Evolutionary conservation across 2,113 vertebrate genomes (phyloP), one percentile per base, ranked within the genome.

Genomic region (Platanista minor): DNA sequence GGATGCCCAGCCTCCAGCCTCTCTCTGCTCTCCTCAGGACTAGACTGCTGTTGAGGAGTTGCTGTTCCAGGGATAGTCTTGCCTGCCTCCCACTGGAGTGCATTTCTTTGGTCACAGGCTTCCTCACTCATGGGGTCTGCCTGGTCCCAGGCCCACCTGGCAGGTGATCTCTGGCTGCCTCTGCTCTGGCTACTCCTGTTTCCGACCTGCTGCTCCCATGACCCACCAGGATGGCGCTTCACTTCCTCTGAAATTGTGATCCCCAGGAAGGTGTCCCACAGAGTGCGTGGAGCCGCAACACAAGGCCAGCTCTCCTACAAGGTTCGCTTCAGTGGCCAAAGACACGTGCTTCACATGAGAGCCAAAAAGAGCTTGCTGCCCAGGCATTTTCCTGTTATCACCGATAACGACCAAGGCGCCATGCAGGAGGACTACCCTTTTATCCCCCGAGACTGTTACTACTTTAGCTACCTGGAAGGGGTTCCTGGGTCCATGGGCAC

Each of bases 371-470:
- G 41, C 41, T 74, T 99, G 72, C 25, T 98, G 13, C 96, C 98
- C 59, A 96, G 71, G 61, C 91, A 98, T 41, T 98, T 98, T 75
- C 94, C 97, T 4, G 27, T 99, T 13, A 92, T 98, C 72, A 98
- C 98, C 13, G 71, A 98, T 0, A 46, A 85, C 0, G 75, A 88
- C 46, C 96, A 97, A 0, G 98, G 98, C 0, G 31, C 67, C 11
- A 92, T 85, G 39, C 72, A 96, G 69, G 89, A 98, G 59, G 97
- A 98, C 62, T 98, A 97, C 13, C 98, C 98, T 2, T 96, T 97
- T 0, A 78, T 98, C 43, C 98, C 84, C 13, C 67, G 84, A 83
- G 93, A 96, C 96, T 99, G 98, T 96, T 98, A 98, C 96, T 99
- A 98, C 84, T 97, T 98, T 64, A 97, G 98, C 0, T 93, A 97